Conservation (phyloP, 2,888 invertebrate species). For the Heliconius aoede region DNA sequence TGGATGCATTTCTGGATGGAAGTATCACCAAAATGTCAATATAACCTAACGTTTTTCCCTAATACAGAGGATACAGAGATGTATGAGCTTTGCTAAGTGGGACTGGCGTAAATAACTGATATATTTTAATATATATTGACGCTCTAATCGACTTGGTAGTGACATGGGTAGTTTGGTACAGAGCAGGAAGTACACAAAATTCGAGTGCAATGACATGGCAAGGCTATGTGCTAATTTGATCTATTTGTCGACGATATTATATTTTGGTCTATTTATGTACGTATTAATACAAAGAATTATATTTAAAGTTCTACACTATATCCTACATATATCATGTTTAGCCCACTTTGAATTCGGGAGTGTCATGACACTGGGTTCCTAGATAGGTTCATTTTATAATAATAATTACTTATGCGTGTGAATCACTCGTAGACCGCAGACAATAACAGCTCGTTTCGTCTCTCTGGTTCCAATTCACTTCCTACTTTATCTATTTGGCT, state of each 20-base stretch:
- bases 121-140: neutral
- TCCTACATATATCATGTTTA: too few species aligned
- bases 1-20: too few species aligned
- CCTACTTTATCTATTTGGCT: constrained; percentile 25
- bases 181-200: neutral
- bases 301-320: too few species aligned
- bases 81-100: neutral
- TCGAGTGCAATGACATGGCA: neutral
- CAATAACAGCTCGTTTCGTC: neutral
- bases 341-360: too few species aligned
- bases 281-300: too few species aligned
- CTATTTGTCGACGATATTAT: neutral
- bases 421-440: constrained; percentile 11
- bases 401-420: neutral
- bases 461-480: constrained; percentile 13
- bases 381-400: too few species aligned
- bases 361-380: too few species aligned
- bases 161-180: too few species aligned
- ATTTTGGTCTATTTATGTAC: neutral
- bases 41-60: neutral
- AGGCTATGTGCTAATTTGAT: neutral
- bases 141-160: neutral
- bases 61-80: neutral
- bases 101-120: neutral
- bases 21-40: too few species aligned